A percentile compares a stretch with the other conserved stretches of the same genome.
phyloP scores from a whole-genome alignment of 1,140 invertebrate species.

The Conus ventricosus region DNA sequence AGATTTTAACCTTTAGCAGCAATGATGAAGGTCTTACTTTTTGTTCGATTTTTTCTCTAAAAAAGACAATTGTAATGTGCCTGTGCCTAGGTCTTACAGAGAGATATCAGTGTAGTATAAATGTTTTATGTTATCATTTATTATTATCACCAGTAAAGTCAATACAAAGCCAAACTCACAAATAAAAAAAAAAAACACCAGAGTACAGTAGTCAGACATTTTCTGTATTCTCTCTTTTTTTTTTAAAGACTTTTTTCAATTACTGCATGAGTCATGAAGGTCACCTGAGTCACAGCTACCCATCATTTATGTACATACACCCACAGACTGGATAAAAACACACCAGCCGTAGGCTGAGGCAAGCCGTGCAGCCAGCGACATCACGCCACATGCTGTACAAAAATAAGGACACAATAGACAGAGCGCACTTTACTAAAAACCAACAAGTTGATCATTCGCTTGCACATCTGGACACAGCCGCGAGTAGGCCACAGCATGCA shows the following conservation, averaged over 20 bases:
- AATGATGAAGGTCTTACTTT: too few species aligned
- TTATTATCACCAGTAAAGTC: too few species aligned
- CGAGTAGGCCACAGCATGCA: constrained; percentile 26
- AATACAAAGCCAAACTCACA: not conserved
- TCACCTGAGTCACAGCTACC: constrained; percentile 31
- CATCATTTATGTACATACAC: constrained; percentile 37
- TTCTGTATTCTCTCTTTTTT: constrained; percentile 20
- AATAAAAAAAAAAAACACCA: not conserved
- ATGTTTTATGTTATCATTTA: too few species aligned
- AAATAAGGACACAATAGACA: constrained; percentile 39
- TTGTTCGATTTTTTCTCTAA: too few species aligned
- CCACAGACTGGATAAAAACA: constrained; percentile 22
- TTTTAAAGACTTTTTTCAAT: constrained; percentile 32
- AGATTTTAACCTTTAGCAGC: too few species aligned
- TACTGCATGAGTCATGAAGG: constrained; percentile 28
- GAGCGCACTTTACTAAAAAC: constrained; percentile 33
- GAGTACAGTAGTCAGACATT: not conserved
- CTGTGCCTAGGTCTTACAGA: too few species aligned
- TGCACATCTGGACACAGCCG: constrained; percentile 23
- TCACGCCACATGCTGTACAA: constrained; percentile 39
- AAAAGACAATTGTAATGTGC: too few species aligned
- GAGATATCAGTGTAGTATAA: too few species aligned
- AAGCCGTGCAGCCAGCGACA: constrained; percentile 25
- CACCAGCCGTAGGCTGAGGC: constrained; percentile 23
- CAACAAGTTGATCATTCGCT: constrained; percentile 35